Evolutionary conservation across 2,797 vertebrate species (phyloP).

Genomic region (Limosa lapponica): DNA sequence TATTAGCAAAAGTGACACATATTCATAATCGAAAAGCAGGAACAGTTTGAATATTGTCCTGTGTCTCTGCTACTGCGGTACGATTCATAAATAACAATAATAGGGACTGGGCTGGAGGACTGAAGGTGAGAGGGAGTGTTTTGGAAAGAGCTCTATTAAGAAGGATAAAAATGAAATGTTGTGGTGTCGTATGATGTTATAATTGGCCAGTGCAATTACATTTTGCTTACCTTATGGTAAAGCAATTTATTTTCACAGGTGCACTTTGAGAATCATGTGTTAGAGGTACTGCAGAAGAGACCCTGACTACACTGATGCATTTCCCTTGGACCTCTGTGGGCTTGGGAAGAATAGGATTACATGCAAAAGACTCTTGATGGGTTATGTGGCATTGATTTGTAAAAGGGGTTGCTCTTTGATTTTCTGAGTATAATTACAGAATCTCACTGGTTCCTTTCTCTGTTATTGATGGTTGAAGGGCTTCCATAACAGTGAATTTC

Average conservation of each 20-base stretch:
- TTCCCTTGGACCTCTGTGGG: neutral
- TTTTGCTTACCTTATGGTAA: conserved; percentile 27
- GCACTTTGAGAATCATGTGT: conserved; percentile 4
- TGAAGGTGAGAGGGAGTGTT: neutral
- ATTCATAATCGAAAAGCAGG: conserved; percentile 43
- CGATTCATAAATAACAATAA: conserved; percentile 39
- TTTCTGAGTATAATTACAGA: conserved; percentile 71
- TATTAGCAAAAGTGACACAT: conserved; percentile 8
- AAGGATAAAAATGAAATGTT: conserved; percentile 23
- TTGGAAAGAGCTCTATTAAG: neutral
- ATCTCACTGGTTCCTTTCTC: conserved; percentile 50
- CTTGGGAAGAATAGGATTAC: conserved; percentile 19
- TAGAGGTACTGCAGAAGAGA: neutral
- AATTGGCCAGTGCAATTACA: conserved; percentile 21
- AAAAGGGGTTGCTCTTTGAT: conserved; percentile 56
- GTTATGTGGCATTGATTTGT: conserved; percentile 67
- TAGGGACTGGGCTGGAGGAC: neutral
- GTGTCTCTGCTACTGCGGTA: neutral
- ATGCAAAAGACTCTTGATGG: conserved; percentile 16
- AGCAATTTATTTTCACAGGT: conserved; percentile 13
- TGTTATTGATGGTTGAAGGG: conserved; percentile 53
- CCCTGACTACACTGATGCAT: neutral
- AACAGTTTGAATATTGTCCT: conserved; percentile 23
- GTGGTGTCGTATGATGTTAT: neutral
- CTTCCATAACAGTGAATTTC: conserved; percentile 51